Percentiles rank a stretch among this genome's conserved stretches.
Evolutionary conservation across 2,888 invertebrate genomes (phyloP).

Genomic region (Campaea margaritaria): DNA sequence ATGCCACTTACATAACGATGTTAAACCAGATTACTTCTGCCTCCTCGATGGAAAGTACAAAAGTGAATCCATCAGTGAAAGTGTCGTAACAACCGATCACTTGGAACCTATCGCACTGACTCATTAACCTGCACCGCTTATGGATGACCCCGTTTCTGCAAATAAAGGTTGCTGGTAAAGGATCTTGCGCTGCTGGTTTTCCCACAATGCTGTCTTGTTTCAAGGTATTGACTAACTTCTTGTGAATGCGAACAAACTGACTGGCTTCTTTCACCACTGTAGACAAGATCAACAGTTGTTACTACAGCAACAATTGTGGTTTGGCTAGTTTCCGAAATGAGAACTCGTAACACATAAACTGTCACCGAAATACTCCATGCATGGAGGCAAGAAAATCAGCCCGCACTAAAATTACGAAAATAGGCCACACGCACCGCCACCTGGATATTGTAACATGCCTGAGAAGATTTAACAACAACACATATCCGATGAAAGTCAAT

Average conservation of each 20-base stretch:
- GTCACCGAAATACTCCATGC: no score
- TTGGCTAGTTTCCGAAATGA: no score
- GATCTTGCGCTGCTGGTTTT: constrained; percentile 38
- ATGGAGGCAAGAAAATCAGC: no score
- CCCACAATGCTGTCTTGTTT: constrained; percentile 32
- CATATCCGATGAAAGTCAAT: no score
- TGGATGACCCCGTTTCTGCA: constrained; percentile 31
- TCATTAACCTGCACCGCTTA: constrained; percentile 39
- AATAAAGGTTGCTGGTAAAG: constrained; percentile 19
- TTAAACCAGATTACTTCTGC: constrained; percentile 47
- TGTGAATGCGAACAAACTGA: not conserved
- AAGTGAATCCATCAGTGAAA: constrained; percentile 56
- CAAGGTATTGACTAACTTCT: constrained; percentile 28
- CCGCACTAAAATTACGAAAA: no score
- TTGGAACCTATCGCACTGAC: constrained; percentile 49
- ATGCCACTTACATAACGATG: constrained; percentile 43
- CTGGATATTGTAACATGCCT: no score
- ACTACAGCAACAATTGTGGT: no score
- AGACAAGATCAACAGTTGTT: no score
- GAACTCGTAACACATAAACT: no score
- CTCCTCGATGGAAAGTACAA: constrained; percentile 47
- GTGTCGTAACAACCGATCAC: constrained; percentile 40
- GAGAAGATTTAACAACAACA: no score
- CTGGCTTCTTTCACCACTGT: not conserved
- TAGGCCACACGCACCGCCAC: no score